phyloP scores from a whole-genome alignment of 2,888 invertebrate species.

The Hydropsyche betteni region DNA sequence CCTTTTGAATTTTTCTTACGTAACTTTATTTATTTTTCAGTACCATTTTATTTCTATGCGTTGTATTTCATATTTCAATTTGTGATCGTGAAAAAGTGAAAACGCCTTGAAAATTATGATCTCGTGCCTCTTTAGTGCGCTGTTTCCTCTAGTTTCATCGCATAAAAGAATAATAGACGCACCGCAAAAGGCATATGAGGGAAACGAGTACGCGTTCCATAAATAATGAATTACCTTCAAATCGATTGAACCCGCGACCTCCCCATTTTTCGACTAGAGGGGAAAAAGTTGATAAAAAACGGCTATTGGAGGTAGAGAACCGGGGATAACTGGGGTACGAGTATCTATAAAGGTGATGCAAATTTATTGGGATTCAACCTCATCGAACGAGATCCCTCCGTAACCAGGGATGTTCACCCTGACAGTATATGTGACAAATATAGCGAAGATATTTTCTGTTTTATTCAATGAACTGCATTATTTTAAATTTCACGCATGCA shows the following conservation, averaged over 20 bases:
- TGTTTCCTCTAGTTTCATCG: conserved; percentile 33
- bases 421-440: conserved; percentile 5
- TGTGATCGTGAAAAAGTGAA: too few relatives aligned
- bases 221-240: conserved; percentile 49
- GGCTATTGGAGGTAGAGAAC: conserved; percentile 13
- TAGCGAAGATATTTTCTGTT: not conserved
- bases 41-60: too few relatives aligned
- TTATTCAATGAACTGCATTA: not conserved
- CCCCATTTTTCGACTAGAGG: conserved; percentile 22
- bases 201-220: conserved; percentile 39
- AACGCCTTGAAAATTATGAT: not conserved
- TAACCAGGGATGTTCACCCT: conserved; percentile 12
- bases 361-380: conserved; percentile 46
- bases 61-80: too few relatives aligned
- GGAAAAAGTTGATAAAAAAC: conserved; percentile 46
- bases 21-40: too few relatives aligned
- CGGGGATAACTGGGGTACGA: conserved; percentile 32
- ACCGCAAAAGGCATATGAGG: conserved; percentile 23
- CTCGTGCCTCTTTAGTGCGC: conserved; percentile 37
- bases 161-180: conserved; percentile 37
- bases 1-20: too few relatives aligned
- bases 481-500: too few relatives aligned
- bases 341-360: conserved; percentile 42
- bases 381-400: conserved; percentile 39
- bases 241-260: conserved; percentile 47